These are phyloP conservation scores for Spinibarbus caldwelli DNA, from an alignment of 2,797 vertebrate genomes.

Conservation along the genomic window DNA sequence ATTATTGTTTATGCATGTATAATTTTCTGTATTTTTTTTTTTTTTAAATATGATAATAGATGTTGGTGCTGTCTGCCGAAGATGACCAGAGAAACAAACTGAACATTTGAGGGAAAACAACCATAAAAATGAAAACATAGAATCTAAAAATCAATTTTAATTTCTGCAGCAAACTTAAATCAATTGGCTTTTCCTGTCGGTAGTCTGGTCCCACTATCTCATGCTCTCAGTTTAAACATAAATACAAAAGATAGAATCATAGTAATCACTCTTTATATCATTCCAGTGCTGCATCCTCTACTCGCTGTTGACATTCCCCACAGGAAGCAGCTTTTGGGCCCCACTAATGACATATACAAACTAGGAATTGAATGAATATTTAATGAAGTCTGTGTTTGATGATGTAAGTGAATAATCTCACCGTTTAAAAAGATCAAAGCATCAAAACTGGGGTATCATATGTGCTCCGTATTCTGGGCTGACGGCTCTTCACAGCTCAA, in stretches of 20 bases:
- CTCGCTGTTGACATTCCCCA: slow-evolving; percentile 21
- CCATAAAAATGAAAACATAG: not conserved
- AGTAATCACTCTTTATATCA: not conserved
- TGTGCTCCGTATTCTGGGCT: not conserved
- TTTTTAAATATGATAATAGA: not conserved
- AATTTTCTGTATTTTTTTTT: not conserved
- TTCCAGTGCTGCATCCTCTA: slow-evolving; percentile 4
- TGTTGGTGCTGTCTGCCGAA: not conserved
- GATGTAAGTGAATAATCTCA: slow-evolving; percentile 11
- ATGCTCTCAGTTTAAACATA: not conserved
- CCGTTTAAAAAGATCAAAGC: slow-evolving; percentile 17
- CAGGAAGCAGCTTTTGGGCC: not conserved
- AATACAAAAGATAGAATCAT: not conserved
- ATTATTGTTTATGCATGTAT: too few relatives aligned
- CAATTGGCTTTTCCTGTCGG: not conserved
- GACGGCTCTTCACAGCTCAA: not conserved
- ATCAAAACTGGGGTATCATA: not conserved
- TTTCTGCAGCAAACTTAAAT: not conserved
- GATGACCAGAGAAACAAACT: too few relatives aligned
- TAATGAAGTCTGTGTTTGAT: slow-evolving; percentile 33
- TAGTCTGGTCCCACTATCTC: not conserved
- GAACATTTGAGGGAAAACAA: not conserved
- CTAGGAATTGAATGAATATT: slow-evolving; percentile 20
- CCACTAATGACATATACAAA: slow-evolving; percentile 24
- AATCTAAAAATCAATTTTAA: slow-evolving; percentile 24